Evolutionary conservation across 2,888 invertebrate genomes (phyloP), one percentile per base, ranked within the genome.

Genomic region (Labia minor): DNA sequence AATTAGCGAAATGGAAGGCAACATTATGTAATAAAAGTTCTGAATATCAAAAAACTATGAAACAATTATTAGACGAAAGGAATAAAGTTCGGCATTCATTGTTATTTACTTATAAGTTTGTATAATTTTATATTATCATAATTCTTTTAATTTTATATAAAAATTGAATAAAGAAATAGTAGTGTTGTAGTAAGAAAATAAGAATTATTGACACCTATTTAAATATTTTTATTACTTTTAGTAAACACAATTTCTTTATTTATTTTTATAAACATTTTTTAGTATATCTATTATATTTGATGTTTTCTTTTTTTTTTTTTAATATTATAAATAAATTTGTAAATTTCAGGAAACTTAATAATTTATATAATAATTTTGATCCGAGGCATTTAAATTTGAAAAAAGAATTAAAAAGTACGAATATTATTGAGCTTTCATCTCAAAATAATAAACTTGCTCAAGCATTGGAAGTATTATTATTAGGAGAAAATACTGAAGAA

Each of bases 1-100:
- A 95, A 78, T 77, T 95, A 71, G 93, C 93, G 0, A 83, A 86
- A 72, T 92, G 92, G 85, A 93, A 94, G 76, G 89, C 89, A 64
- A 83, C 86, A 66, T 80, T 94, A 20, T 85, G 85, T 10, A 86
- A 87, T 71, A 83, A 87, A 76, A 83, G 86, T 65, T 83, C 84
- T 26, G 87, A 86, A 71, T 78, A 89, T 66, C 86, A 89, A 75
- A 85, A 86, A 75, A 82, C 85, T 37, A 80, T 89, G 69, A 86
- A 86, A 75, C 81, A 83, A 70, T 74, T 91, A 66, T 77, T 91
- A 21, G 87, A 88, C 71, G 91, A 92, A 74, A 81, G 85, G 66
- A 83, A 82, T 70, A 79, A 83, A 75, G 79, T 87, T 11, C 80
- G 87, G 66, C 85, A 85, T 65, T 82, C 84, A 74, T 80, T 85